phyloP scores from a whole-genome alignment of 2,113 vertebrate genomes.

The Periophthalmodon schlosseri region DNA sequence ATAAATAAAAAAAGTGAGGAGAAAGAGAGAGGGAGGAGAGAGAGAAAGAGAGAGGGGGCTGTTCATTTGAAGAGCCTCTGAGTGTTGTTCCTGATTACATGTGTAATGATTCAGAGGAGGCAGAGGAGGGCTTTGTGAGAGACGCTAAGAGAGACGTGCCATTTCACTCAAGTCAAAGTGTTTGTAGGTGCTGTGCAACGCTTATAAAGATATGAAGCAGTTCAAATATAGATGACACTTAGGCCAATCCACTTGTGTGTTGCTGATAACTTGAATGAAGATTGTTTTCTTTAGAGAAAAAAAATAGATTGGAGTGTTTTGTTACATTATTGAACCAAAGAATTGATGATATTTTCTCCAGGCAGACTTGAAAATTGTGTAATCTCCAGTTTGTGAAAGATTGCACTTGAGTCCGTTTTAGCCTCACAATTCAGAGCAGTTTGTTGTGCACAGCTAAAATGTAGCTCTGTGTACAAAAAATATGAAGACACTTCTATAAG shows the following conservation, averaged over 20 bases:
- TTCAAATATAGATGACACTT: background rate
- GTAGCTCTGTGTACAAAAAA: background rate
- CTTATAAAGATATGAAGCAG: background rate
- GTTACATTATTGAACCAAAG: background rate
- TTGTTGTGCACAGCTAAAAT: background rate
- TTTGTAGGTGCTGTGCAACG: conserved; percentile 16
- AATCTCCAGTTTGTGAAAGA: background rate
- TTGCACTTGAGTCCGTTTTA: background rate
- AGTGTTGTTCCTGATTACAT: conserved; percentile 40
- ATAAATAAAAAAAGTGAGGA: conserved; percentile 43
- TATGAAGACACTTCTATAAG: background rate
- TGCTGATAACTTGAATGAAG: background rate
- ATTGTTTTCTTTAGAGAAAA: background rate
- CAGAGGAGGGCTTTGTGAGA: conserved; percentile 4
- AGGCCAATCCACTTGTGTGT: background rate
- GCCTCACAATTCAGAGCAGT: background rate
- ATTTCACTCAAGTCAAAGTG: conserved; percentile 15
- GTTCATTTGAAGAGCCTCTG: conserved; percentile 40
- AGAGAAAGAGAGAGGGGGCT: conserved; percentile 21
- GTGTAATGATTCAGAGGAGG: conserved; percentile 31
- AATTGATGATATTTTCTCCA: background rate
- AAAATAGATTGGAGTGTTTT: background rate
- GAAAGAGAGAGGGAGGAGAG: conserved; percentile 35
- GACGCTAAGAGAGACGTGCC: conserved; percentile 5
- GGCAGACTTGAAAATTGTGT: background rate